Percentiles rank a stretch among this genome's conserved stretches.
Conservation (phyloP, 2,797 vertebrate species). For the Xiphorhynchus erythropygius region DNA sequence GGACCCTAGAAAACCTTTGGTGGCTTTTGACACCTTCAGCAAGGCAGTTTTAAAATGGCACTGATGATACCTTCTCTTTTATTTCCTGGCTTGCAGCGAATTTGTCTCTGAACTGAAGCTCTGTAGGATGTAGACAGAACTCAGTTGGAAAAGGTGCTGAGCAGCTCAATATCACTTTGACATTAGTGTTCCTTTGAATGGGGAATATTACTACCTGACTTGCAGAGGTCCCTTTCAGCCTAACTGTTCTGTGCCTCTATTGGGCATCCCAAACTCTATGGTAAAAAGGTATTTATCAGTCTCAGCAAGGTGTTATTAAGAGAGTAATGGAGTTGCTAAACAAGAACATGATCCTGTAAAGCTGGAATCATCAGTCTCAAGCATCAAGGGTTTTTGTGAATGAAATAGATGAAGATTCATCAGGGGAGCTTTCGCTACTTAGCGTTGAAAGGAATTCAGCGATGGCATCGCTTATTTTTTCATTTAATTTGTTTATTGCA, state of each 20-base stretch:
- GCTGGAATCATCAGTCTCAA: background rate
- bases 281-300: background rate
- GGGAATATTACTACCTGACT: background rate
- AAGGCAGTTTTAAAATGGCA: background rate
- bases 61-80: background rate
- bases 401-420: background rate
- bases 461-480: constrained; percentile 11
- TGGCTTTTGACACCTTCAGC: background rate
- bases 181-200: background rate
- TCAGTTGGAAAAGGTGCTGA: background rate
- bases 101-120: background rate
- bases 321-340: background rate
- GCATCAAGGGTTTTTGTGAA: constrained; percentile 10
- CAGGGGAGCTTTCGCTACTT: background rate
- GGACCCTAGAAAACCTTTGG: background rate
- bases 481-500: constrained; percentile 29
- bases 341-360: background rate
- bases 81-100: background rate
- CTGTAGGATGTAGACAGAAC: background rate
- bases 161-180: background rate
- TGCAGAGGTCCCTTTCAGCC: background rate
- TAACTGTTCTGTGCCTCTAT: background rate
- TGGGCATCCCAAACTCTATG: background rate
- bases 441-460: background rate
- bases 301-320: constrained; percentile 18